Percentiles rank a stretch among this genome's conserved stretches.
Conservation (phyloP, 1,140 invertebrate species). For the Ostrea edulis region DNA sequence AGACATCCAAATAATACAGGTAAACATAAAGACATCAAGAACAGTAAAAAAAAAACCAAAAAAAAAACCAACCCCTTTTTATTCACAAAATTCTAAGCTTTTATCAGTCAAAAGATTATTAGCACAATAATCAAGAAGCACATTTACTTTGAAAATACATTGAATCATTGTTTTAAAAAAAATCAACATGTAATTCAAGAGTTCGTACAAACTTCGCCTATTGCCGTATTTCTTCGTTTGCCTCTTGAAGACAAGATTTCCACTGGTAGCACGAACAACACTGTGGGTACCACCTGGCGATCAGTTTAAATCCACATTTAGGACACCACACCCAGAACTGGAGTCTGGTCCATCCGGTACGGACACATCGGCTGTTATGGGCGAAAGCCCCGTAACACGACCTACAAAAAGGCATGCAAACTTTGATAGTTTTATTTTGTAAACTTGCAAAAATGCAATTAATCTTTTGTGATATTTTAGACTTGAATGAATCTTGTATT, state of each 20-base stretch:
- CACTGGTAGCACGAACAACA: neutral
- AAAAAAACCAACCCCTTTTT: too few relatives aligned
- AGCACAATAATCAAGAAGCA: too few relatives aligned
- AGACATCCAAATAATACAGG: too few relatives aligned
- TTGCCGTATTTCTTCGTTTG: neutral
- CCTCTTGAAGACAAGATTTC: neutral
- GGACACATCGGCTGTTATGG: neutral
- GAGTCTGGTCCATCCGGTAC: neutral
- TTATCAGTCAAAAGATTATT: too few relatives aligned
- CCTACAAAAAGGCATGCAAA: neutral
- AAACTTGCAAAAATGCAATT: neutral
- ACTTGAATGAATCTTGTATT: neutral
- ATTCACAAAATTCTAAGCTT: too few relatives aligned
- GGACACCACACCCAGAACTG: neutral
- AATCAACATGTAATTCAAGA: too few relatives aligned
- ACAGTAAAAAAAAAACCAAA: too few relatives aligned
- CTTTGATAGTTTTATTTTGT: neutral
- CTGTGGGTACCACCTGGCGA: neutral
- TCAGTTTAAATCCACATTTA: neutral
- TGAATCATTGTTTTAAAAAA: too few relatives aligned
- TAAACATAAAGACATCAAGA: too few relatives aligned
- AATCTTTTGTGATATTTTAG: neutral
- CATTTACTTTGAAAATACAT: too few relatives aligned
- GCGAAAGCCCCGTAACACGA: neutral
- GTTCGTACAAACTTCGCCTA: too few relatives aligned